Percentiles rank a stretch among this genome's conserved stretches.
These are phyloP conservation scores for Venusia cambrica DNA, from an alignment of 2,888 invertebrate genomes.

Conservation along the genomic window DNA sequence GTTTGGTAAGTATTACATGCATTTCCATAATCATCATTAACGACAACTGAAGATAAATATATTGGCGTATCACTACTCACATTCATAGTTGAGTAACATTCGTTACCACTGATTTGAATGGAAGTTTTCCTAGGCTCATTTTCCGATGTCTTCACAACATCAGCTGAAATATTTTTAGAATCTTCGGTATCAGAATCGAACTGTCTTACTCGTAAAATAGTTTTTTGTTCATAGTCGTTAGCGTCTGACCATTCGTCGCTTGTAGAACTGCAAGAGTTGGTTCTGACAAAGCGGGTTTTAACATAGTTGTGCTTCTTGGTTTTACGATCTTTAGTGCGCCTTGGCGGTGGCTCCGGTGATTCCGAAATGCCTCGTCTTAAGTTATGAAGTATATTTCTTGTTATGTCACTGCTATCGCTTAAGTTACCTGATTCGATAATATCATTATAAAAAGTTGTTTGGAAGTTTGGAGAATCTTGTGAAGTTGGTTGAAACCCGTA, in stretches of 20 bases:
- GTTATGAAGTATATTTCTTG: slow-evolving; percentile 61
- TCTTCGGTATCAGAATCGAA: slow-evolving; percentile 75
- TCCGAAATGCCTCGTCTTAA: slow-evolving; percentile 66
- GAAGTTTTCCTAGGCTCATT: slow-evolving; percentile 83
- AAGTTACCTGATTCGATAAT: slow-evolving; percentile 59
- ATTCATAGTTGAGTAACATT: slow-evolving; percentile 88
- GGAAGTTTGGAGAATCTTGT: slow-evolving; percentile 16
- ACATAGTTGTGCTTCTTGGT: slow-evolving; percentile 75
- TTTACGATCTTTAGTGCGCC: slow-evolving; percentile 62
- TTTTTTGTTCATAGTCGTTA: slow-evolving; percentile 72
- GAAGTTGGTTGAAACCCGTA: slow-evolving; percentile 29
- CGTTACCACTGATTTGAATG: slow-evolving; percentile 87
- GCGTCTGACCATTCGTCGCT: slow-evolving; percentile 78
- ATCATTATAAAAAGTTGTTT: slow-evolving; percentile 30
- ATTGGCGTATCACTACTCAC: slow-evolving; percentile 85
- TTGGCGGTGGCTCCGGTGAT: slow-evolving; percentile 74
- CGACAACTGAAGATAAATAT: slow-evolving; percentile 87
- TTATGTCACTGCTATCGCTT: slow-evolving; percentile 71
- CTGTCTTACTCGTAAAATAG: slow-evolving; percentile 65
- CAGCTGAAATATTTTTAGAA: slow-evolving; percentile 39
- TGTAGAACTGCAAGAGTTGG: slow-evolving; percentile 69
- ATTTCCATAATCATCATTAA: slow-evolving; percentile 79
- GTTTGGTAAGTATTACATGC: slow-evolving; percentile 71
- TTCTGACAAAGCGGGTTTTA: slow-evolving; percentile 72
- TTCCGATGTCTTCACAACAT: slow-evolving; percentile 48